phyloP scores from a whole-genome alignment of 2,113 vertebrate species.

The Acrocephalus arundinaceus region DNA sequence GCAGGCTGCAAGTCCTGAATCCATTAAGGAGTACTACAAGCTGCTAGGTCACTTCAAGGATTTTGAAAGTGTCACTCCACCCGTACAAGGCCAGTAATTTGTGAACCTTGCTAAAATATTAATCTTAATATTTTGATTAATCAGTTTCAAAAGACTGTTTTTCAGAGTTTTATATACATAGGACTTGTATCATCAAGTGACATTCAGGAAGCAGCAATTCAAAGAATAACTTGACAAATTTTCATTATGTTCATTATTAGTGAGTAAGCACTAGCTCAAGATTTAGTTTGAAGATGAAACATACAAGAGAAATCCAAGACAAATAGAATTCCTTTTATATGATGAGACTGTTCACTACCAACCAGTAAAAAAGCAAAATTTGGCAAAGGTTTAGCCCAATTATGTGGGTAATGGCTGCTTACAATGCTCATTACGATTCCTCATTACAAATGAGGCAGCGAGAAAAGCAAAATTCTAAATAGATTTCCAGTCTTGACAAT shows the following conservation, averaged over 20 bases:
- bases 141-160: background rate
- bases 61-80: background rate
- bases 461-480: background rate
- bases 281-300: background rate
- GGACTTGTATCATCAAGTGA: background rate
- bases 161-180: background rate
- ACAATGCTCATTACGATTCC: background rate
- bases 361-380: background rate
- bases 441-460: background rate
- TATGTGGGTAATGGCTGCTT: background rate
- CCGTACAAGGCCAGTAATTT: background rate
- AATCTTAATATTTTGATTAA: background rate
- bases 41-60: background rate
- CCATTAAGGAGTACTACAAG: background rate
- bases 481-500: background rate
- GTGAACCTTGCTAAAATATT: background rate
- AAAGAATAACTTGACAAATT: background rate
- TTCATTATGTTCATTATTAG: background rate
- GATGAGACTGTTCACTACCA: background rate
- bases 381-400: background rate
- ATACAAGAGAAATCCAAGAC: background rate
- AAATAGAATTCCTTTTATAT: background rate
- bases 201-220: background rate
- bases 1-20: background rate
- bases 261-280: background rate